Conservation (phyloP, 2,797 vertebrate genomes). For the Tenualosa thibaudeaui region DNA sequence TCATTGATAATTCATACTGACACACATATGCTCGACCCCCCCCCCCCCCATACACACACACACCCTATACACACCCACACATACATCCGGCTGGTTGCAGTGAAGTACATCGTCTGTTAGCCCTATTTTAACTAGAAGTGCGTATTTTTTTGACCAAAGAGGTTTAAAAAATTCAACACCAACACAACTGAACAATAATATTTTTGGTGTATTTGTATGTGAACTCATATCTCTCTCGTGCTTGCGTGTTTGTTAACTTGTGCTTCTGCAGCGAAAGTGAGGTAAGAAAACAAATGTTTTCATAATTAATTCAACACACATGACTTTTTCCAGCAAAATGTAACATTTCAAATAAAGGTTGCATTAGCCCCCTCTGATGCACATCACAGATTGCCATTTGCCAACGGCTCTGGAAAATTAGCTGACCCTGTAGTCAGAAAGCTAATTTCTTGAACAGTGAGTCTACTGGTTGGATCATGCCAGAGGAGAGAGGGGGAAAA, state of each 20-base stretch:
- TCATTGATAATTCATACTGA: slow-evolving; percentile 19
- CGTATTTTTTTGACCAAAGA: background rate
- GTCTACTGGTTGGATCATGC: background rate
- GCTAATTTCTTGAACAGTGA: slow-evolving; percentile 7
- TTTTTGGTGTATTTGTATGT: background rate
- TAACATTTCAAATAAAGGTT: slow-evolving; percentile 54
- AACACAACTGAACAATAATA: background rate
- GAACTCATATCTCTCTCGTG: slow-evolving; percentile 17
- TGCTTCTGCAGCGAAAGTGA: background rate
- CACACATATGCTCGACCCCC: background rate
- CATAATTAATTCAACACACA: slow-evolving; percentile 49
- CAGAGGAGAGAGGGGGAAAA: background rate
- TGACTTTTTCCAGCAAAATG: slow-evolving; percentile 44
- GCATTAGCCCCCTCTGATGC: slow-evolving; percentile 51
- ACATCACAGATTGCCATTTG: slow-evolving; percentile 44
- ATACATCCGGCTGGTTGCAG: background rate
- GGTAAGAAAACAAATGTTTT: slow-evolving; percentile 47
- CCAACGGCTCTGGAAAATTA: background rate
- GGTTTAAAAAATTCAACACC: slow-evolving; percentile 10
- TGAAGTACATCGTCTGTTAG: background rate
- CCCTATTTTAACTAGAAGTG: background rate
- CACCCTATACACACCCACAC: background rate
- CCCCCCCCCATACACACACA: background rate
- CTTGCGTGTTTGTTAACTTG: slow-evolving; percentile 13
- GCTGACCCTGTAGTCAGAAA: slow-evolving; percentile 22